Evolutionary conservation across 2,113 vertebrate genomes (phyloP).

Genomic region (Canis aureus): DNA sequence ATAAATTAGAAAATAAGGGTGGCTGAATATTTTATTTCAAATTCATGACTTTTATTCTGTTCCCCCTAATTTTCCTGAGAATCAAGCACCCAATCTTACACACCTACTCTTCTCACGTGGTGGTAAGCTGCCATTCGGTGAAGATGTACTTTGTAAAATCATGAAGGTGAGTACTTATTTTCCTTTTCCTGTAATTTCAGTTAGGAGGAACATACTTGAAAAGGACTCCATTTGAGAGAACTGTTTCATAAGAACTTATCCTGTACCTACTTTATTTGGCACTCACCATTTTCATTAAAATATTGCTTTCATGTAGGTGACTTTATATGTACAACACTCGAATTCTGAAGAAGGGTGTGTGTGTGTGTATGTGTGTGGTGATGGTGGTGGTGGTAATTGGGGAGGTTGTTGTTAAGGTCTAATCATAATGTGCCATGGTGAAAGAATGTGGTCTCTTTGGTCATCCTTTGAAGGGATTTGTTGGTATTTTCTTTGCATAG

Average conservation of each 20-base stretch:
- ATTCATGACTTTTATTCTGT: neutral
- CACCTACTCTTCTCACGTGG: neutral
- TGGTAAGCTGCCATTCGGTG: neutral
- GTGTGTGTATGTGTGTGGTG: neutral
- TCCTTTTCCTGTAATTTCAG: neutral
- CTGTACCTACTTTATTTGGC: neutral
- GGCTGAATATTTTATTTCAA: neutral
- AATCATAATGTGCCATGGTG: neutral
- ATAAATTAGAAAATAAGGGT: neutral
- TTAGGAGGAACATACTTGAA: neutral
- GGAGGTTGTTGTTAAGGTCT: neutral
- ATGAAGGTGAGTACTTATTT: neutral
- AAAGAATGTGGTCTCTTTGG: neutral
- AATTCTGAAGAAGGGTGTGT: neutral
- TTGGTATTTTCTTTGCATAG: neutral
- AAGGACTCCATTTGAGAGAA: neutral
- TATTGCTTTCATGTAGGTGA: neutral
- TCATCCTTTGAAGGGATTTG: neutral
- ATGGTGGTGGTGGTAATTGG: neutral
- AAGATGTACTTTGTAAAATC: neutral
- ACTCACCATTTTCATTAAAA: neutral
- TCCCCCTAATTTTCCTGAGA: neutral
- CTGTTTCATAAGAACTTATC: neutral
- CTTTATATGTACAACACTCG: neutral
- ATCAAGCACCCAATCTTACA: neutral